Conservation (phyloP, 2,888 invertebrate genomes). For the Embidobia sp. region DNA sequence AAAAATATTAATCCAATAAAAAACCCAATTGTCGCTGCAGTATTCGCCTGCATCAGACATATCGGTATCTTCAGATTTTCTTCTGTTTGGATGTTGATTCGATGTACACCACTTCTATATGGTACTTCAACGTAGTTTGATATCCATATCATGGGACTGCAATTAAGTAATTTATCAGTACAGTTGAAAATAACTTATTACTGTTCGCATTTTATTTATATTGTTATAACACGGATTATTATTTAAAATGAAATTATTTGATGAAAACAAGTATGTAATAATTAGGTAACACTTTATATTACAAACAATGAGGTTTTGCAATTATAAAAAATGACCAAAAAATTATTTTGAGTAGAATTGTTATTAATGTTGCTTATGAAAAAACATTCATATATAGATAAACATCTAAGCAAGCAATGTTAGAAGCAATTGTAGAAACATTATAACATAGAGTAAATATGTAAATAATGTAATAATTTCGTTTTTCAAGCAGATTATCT, state of each 20-base stretch:
- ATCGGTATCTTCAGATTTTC: slow-evolving; percentile 86
- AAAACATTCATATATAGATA: neutral
- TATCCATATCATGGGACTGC: slow-evolving; percentile 86
- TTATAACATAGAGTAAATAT: too few relatives aligned
- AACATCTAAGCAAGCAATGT: neutral
- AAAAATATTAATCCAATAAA: slow-evolving; percentile 89
- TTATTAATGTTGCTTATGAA: too few relatives aligned
- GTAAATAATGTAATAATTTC: too few relatives aligned
- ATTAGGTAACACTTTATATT: too few relatives aligned
- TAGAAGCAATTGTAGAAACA: neutral
- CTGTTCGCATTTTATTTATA: neutral
- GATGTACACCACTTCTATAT: slow-evolving; percentile 82
- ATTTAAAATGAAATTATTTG: too few relatives aligned
- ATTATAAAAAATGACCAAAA: too few relatives aligned
- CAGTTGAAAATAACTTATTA: neutral
- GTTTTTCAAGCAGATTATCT: too few relatives aligned
- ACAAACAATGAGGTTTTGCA: too few relatives aligned
- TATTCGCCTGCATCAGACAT: slow-evolving; percentile 90
- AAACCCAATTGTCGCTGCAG: slow-evolving; percentile 89
- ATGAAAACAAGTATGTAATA: too few relatives aligned
- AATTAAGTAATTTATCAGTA: slow-evolving; percentile 80
- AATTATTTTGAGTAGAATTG: too few relatives aligned
- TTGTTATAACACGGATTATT: neutral
- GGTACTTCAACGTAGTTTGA: slow-evolving; percentile 75
- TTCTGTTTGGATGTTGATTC: slow-evolving; percentile 85